Percentiles rank a stretch among this genome's conserved stretches.
These are phyloP conservation scores for Phallusia fumigata DNA, from an alignment of 23 tunicate species.

Conservation along the genomic window DNA sequence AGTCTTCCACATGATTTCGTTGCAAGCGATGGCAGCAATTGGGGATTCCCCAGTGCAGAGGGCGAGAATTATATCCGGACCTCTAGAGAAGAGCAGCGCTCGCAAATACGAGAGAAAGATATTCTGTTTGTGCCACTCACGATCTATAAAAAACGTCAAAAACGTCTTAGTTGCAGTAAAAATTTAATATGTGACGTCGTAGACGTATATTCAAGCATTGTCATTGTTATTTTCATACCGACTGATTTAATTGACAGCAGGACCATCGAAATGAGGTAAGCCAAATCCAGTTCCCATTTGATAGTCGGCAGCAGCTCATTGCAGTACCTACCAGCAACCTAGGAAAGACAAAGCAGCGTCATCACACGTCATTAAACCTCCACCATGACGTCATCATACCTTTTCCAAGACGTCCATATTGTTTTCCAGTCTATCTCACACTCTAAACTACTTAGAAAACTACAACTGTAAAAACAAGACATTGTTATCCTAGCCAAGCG, in stretches of 20 bases:
- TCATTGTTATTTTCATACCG: constrained; percentile 20
- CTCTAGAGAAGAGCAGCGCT: constrained; percentile 66
- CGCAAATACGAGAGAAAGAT: constrained; percentile 55
- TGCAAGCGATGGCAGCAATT: constrained; percentile 36
- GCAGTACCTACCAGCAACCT: constrained; percentile 34
- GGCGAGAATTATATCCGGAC: constrained; percentile 64
- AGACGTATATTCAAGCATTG: too few relatives aligned
- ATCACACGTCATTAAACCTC: neutral
- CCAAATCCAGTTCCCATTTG: constrained; percentile 27
- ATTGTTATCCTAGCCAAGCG: neutral
- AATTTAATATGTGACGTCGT: neutral
- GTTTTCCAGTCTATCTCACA: neutral
- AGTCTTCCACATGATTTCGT: constrained; percentile 37
- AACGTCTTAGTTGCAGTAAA: neutral
- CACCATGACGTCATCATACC: neutral
- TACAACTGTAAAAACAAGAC: neutral
- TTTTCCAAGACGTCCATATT: neutral
- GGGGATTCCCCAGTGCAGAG: constrained; percentile 68
- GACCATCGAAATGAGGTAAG: constrained; percentile 53
- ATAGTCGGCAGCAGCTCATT: constrained; percentile 24
- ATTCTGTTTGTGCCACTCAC: constrained; percentile 75
- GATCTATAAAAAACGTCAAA: constrained; percentile 36
- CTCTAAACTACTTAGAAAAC: neutral
- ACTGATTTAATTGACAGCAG: constrained; percentile 27
- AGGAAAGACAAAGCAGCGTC: neutral